Evolutionary conservation across 2,113 vertebrate genomes (phyloP), one percentile per base, ranked within the genome.

Genomic region (Columba livia): DNA sequence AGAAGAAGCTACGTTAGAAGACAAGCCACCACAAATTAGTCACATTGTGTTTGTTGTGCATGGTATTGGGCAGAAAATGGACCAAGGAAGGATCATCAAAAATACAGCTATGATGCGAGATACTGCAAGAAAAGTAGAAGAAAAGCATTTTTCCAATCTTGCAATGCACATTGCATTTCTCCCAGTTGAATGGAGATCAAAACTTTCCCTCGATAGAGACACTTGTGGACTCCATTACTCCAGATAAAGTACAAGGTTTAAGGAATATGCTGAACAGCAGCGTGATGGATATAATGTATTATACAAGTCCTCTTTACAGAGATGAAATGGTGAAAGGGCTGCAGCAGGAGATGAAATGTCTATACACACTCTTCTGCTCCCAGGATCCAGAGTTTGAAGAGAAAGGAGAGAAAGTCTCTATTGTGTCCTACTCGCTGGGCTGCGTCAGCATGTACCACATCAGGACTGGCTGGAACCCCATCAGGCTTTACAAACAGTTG

Each of bases 241-340:
- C 99, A 28, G 99, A 99, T 92, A 99, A 99, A 96, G 99, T 99
- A n/a, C 98, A 99, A 85, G 99, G 99, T 28, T 97, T 99, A 48
- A 97, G 99, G 96, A 99, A 99, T 57, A 98, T 99, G 95, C 98
- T 99, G 71, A 99, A 99, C 98, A 99, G 99, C 98, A 99, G 99
- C 18, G 99, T 99, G 10, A 99, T 99, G 99, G 99, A 99, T 97
- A 99, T 99, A 97, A 99, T 99, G 99, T 99, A 99, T 96, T 99
- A 99, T 64, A 99, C 99, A 64, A 99, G 99, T 51, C 99, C 99
- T 7, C 99, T 99, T 16, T 99, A 99, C 93, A 98, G 99, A 87
- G 99, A 99, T 70, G 99, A 99, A 97, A 99, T 99, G 95, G 99
- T 99, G 69, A 99, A 99, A 96, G 99, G 99, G 72, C 98, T 99